Base-by-base conservation (phyloP, 2,113 vertebrate species). In the Phaetusa simplex region DNA sequence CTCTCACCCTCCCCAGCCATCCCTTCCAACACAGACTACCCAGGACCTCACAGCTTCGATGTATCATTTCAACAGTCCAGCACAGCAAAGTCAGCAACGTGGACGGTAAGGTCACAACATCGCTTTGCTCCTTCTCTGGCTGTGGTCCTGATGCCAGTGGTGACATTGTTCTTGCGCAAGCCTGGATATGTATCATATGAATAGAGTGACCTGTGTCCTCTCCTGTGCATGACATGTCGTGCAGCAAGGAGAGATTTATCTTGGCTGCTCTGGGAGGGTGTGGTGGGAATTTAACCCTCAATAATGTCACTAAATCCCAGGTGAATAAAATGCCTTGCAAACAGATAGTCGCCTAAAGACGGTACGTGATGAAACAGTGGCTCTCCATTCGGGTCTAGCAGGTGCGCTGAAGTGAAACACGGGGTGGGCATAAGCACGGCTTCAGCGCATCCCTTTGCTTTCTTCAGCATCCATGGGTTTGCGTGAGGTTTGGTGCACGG, bases 41-140 rank as follows among this genome's bases (percentile, higher is more conserved):
- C 99, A 2, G 99, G 99, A 43, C 98, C 99, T 29, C 99, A 99
- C 98, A 99, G 99, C 97, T 99, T 99, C 3, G 99, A 99, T 6
- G 99, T 99, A 96, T 99, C 99, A 73, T 99, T 99, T 98, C 99
- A 99, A 86, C 99, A 99, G 97, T 99, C 99, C 49, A 99, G 99
- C 96, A 99, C 99, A 7, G 99, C 99, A 24, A 99, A 99, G 96
- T 99, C 99, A 5, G 99, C 99, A 72, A 99, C 99, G 3, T 99
- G 99, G 99, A 99, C 99, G 98, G 99, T 99, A 99, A 99, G 99
- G 72, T 56, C 1, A 2, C 36, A 26, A 26, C 64, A 56, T 52
- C 4, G 0, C 52, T 86, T 87, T 55, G n/a, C 80, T 74, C 70
- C 74, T 84, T 61, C 1, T 2, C 53, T 77, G 43, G 12, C 69